Evolutionary conservation across 1,140 invertebrate species (phyloP), one percentile per base, ranked within the genome.

Genomic region (Stenopsyche tienmushanensis): DNA sequence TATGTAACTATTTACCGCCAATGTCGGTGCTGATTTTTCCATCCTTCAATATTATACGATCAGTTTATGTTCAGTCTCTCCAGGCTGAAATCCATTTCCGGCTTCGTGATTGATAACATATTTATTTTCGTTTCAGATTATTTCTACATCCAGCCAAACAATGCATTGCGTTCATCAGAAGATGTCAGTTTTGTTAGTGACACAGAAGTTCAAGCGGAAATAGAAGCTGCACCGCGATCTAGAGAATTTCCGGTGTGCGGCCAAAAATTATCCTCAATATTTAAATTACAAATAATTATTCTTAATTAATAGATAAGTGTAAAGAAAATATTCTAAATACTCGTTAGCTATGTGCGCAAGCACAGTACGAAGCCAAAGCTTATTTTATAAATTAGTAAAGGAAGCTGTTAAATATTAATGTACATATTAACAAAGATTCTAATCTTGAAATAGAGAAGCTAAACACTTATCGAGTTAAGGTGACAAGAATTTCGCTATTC

Each of bases 131-230:
- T 60, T 60, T 47, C 42, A 60, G 42, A 45, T 25, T 47, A 60
- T 44, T 21, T 23, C 9, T 24, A 60, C 2, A 60, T 34, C 15
- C 10, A n/a, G 25, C n/a, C 18, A 29, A 26, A 49, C 21, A 25
- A 60, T 60, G 57, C 21, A 60, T 26, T 47, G 20, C 41, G 41
- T 21, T 10, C 25, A 57, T 42, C 41, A 60, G 15, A 60, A 60
- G 41, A 39, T 60, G 57, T 47, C 57, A 42, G 41, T 23, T 42
- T 21, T 60, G 21, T n/a, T 60, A 24, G 57, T 60, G 42, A 60
- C 57, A 3, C 42, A 60, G 47, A 60, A 60, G 57, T 60, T 60
- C 42, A 60, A 60, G 21, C 57, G 57, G 42, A 60, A 60, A 60
- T 60, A 60, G 26, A 60, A 20, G 15, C 15, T 54, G 21, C 26